Evolutionary conservation across 2,113 vertebrate genomes (phyloP).

Genomic region (Hystrix cristata): DNA sequence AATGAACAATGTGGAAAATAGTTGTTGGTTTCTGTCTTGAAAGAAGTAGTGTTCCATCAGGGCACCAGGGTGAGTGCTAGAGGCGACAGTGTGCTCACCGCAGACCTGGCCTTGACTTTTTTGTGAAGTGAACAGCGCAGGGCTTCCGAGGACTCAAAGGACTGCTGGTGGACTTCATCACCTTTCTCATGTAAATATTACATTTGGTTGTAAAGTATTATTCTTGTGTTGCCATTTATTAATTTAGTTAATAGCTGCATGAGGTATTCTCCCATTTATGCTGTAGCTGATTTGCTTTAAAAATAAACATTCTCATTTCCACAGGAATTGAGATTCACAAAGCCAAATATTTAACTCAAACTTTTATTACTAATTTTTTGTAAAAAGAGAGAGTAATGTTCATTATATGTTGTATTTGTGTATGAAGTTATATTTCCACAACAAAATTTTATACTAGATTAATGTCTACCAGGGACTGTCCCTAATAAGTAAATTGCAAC

Average conservation of each 20-base stretch:
- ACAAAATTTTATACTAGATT: conserved; percentile 40
- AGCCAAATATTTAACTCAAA: conserved; percentile 48
- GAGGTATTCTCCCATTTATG: conserved; percentile 39
- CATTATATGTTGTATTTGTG: neutral
- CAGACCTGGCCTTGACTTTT: neutral
- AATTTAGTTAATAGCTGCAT: conserved; percentile 18
- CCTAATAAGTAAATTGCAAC: conserved; percentile 40
- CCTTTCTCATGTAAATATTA: neutral
- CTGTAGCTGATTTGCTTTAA: conserved; percentile 7
- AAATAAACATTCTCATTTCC: conserved; percentile 34
- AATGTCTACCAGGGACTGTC: neutral
- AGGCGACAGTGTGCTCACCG: neutral
- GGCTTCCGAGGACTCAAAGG: neutral
- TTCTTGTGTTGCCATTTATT: conserved; percentile 41
- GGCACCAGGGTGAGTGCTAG: neutral
- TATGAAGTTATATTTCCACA: conserved; percentile 36
- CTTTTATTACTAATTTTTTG: conserved; percentile 15
- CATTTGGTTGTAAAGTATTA: neutral
- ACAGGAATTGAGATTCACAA: neutral
- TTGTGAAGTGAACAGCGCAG: neutral
- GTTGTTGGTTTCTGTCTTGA: neutral
- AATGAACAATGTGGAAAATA: neutral
- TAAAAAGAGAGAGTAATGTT: conserved; percentile 24
- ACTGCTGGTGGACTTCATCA: neutral
- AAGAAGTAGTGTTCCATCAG: neutral